These are phyloP conservation scores for Drosophila imparisetae DNA, from an alignment of 2,888 invertebrate species.

Conservation along the genomic window DNA sequence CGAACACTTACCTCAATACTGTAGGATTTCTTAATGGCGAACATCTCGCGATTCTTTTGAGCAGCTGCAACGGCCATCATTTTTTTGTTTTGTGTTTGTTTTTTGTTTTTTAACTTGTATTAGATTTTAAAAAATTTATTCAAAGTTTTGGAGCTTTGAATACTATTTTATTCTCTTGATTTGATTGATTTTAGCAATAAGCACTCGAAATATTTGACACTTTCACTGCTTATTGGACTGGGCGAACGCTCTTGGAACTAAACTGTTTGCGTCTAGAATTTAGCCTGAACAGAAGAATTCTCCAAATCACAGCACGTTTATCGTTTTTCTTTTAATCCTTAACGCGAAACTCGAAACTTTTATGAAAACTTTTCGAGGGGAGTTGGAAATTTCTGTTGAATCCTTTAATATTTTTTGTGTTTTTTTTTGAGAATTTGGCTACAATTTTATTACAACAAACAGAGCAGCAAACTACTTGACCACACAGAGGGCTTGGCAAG, in stretches of 20 bases:
- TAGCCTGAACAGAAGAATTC: slow-evolving; percentile 69
- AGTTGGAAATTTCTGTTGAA: slow-evolving; percentile 12
- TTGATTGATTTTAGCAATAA: slow-evolving; percentile 65
- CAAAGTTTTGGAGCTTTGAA: slow-evolving; percentile 71
- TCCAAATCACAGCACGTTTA: slow-evolving; percentile 54
- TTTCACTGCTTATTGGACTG: slow-evolving; percentile 82
- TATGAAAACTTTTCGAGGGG: slow-evolving; percentile 39
- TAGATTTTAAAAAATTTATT: slow-evolving; percentile 76
- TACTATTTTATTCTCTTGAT: slow-evolving; percentile 71
- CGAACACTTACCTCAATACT: slow-evolving; percentile 95
- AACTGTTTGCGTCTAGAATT: slow-evolving; percentile 80
- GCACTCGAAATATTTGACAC: slow-evolving; percentile 81
- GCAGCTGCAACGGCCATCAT: slow-evolving; percentile 96
- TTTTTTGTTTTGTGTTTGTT: slow-evolving; percentile 82
- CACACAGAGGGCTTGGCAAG: slow-evolving; percentile 84
- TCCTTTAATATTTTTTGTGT: neutral
- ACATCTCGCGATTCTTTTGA: slow-evolving; percentile 97
- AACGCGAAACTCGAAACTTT: slow-evolving; percentile 62
- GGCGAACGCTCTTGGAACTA: slow-evolving; percentile 57
- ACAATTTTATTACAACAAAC: slow-evolving; percentile 84
- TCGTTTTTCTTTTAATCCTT: slow-evolving; percentile 38
- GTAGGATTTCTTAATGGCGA: slow-evolving; percentile 98
- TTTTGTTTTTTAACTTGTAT: slow-evolving; percentile 54
- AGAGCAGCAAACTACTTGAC: slow-evolving; percentile 82
- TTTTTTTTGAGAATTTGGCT: slow-evolving; percentile 65